Base-by-base conservation (phyloP, 2,888 invertebrate genomes). In the Noctua fimbriata region DNA sequence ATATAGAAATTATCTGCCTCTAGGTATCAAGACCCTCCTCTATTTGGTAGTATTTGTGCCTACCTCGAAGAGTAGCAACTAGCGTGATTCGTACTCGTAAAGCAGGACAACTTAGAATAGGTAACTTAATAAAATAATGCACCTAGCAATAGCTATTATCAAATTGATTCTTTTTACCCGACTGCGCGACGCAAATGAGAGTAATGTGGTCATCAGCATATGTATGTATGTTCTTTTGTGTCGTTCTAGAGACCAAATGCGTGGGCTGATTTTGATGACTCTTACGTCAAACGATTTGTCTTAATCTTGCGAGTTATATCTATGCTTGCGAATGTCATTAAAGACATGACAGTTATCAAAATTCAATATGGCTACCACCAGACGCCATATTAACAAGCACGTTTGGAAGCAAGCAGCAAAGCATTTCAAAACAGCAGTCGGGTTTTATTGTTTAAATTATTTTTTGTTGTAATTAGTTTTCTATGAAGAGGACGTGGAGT, bases 401-500 rank as follows among this genome's bases (percentile, higher is more conserved):
- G 10, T 44, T 44, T 44, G 10, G 44, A 44, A 44, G 10, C 1
- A 44, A 44, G 44, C 44, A 41, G 9, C 41, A 41, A 41, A 41
- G 41, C 41, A 41, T 47, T 47, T 49, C 49, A 49, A 49, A 49
- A 18, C 49, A 49, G 49, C 18, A 16, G 49, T 49, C 18, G 16
- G 18, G 49, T 18, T 49, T 49, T 49, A 9, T 18, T 2, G 18
- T 6, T 18, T 47, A 16, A 47, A 5, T 47, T 44, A 10, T 10
- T 47, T 47, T 47, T 55, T 52, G 9, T 9, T 55, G 24, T 24
- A 55, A 28, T 7, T 32, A 18, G 73, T 91, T 92, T 89, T 82
- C 84, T 89, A 90, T 88, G 85, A 84, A 85, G 82, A 91, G 89
- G 91, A 91, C 92, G 89, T 91, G 83, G 78, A 60, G 16, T 9